Evolutionary conservation across 2,888 invertebrate species (phyloP).

Genomic region (Mimachlamys varia): DNA sequence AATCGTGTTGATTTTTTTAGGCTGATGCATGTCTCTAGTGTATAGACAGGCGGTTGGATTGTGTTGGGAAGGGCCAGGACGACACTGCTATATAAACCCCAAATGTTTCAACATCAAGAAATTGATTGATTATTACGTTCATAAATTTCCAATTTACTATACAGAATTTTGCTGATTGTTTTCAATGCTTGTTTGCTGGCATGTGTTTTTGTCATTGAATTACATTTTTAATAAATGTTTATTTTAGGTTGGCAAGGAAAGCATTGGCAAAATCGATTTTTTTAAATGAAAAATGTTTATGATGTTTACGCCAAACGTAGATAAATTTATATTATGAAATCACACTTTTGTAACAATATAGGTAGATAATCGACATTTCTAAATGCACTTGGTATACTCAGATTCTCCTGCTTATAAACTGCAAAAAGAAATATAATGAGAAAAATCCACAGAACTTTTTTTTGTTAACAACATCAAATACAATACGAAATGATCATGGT

Average conservation of each 20-base stretch:
- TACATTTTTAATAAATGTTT: not conserved
- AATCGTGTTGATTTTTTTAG: constrained; percentile 29
- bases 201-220: not conserved
- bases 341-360: too few relatives aligned
- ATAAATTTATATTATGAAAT: too few relatives aligned
- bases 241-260: not conserved
- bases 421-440: too few relatives aligned
- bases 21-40: not conserved
- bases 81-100: not conserved
- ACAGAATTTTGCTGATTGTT: not conserved
- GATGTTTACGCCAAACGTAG: too few relatives aligned
- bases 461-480: too few relatives aligned
- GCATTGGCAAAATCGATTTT: not conserved
- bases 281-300: not conserved
- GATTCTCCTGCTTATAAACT: too few relatives aligned
- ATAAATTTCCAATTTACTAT: not conserved
- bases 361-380: too few relatives aligned
- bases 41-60: not conserved
- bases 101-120: not conserved
- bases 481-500: too few relatives aligned
- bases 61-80: not conserved
- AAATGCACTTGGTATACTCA: too few relatives aligned
- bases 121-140: not conserved
- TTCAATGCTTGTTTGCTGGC: not conserved
- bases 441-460: too few relatives aligned